Evolutionary conservation across 2,888 invertebrate species (phyloP).

Genomic region (Sarcophaga rosellei): DNA sequence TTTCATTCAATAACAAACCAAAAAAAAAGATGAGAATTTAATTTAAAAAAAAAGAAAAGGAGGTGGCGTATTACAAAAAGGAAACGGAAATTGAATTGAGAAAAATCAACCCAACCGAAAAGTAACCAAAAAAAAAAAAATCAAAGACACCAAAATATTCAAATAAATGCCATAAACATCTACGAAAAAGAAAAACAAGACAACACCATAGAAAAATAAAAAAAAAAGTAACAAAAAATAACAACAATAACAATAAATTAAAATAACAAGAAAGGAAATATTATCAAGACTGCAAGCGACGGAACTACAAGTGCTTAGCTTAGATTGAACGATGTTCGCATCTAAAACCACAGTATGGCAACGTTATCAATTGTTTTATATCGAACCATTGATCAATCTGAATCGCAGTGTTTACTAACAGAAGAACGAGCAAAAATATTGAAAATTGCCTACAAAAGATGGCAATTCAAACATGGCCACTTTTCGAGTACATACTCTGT

Average conservation of each 20-base stretch:
- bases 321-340: too few species aligned
- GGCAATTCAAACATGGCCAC: too few species aligned
- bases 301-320: not conserved
- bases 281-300: conserved; percentile 12
- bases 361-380: too few species aligned
- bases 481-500: too few species aligned
- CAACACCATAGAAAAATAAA: conserved; percentile 11
- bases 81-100: conserved; percentile 55
- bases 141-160: conserved; percentile 19
- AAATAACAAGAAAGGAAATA: not conserved
- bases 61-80: conserved; percentile 52
- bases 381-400: too few species aligned
- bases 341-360: too few species aligned
- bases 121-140: not conserved
- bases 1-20: conserved; percentile 44
- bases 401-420: too few species aligned
- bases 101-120: conserved; percentile 11
- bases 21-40: not conserved
- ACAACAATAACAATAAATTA: too few species aligned
- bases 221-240: not conserved
- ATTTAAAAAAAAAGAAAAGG: conserved; percentile 33
- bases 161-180: conserved; percentile 50
- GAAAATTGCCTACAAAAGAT: too few species aligned
- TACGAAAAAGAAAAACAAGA: conserved; percentile 28
- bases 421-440: too few species aligned